These are phyloP conservation scores for Yasuhikotakia modesta DNA, from an alignment of 2,797 vertebrate species.

Conservation along the genomic window DNA sequence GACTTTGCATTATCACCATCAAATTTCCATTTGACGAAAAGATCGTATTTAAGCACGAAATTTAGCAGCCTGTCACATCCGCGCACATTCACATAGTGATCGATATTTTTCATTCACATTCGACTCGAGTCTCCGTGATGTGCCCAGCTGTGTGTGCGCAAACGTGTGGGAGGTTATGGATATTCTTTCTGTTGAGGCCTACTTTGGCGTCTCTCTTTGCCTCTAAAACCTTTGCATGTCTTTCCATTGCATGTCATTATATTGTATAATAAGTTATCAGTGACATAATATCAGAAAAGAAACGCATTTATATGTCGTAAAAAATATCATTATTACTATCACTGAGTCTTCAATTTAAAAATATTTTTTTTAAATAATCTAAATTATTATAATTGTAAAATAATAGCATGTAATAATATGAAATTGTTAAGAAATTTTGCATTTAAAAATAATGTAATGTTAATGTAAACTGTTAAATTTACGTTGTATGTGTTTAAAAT, in stretches of 20 bases:
- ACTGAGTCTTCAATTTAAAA: neutral
- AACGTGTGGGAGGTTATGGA: slow-evolving; percentile 34
- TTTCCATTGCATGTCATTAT: slow-evolving; percentile 17
- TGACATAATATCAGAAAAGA: neutral
- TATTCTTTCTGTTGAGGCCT: neutral
- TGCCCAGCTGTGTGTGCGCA: slow-evolving; percentile 51
- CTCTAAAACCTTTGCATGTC: slow-evolving; percentile 41
- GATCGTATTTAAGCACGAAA: slow-evolving; percentile 52
- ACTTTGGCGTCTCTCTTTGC: neutral
- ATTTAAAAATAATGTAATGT: too few species aligned
- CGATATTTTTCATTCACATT: slow-evolving; percentile 77
- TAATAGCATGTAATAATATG: too few species aligned
- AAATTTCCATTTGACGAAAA: slow-evolving; percentile 44
- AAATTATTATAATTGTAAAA: too few species aligned
- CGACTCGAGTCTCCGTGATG: slow-evolving; percentile 70
- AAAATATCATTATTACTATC: neutral
- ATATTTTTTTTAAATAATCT: neutral
- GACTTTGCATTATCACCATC: slow-evolving; percentile 22
- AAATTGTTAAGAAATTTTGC: neutral
- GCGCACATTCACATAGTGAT: slow-evolving; percentile 81
- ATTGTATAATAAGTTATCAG: too few species aligned
- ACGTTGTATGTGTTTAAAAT: too few species aligned
- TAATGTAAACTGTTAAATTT: too few species aligned
- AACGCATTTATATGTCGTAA: neutral
- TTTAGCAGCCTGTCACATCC: slow-evolving; percentile 73